Percentiles rank a stretch among this genome's conserved stretches.
These are phyloP conservation scores for Nothocercus julius DNA, from an alignment of 2,113 vertebrate species.

Conservation along the genomic window DNA sequence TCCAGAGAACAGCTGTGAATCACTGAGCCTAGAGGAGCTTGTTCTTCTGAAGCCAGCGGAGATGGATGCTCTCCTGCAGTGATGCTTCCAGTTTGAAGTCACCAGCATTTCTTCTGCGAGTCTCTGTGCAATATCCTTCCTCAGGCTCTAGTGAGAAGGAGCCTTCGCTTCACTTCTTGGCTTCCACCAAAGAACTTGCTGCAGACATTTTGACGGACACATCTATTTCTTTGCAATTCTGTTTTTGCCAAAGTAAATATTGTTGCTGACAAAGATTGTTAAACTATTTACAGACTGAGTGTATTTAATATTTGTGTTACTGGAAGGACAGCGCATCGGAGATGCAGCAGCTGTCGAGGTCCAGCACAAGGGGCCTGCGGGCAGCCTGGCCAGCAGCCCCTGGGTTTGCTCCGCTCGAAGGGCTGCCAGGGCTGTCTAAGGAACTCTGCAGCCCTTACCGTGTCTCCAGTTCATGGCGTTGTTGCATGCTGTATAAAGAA, in stretches of 20 bases:
- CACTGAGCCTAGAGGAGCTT: conserved; percentile 53
- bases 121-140: conserved; percentile 59
- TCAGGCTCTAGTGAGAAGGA: conserved; percentile 8
- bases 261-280: conserved; percentile 66
- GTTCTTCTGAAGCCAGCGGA: conserved; percentile 41
- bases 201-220: neutral
- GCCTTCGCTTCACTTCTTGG: conserved; percentile 40
- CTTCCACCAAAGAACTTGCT: conserved; percentile 55
- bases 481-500: conserved; percentile 76
- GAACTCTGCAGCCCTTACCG: neutral
- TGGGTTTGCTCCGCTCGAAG: neutral
- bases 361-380: neutral
- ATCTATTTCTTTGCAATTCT: neutral
- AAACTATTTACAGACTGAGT: conserved; percentile 63
- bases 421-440: neutral
- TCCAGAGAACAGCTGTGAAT: conserved; percentile 67
- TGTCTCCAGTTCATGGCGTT: neutral
- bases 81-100: neutral
- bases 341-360: neutral
- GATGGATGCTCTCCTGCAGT: conserved; percentile 25
- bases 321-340: conserved; percentile 63
- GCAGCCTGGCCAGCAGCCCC: neutral
- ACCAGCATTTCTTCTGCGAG: conserved; percentile 20
- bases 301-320: conserved; percentile 71
- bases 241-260: conserved; percentile 62